Evolutionary conservation across 2,888 invertebrate species (phyloP), one percentile per base, ranked within the genome.

Genomic region (Agrochola circellaris): DNA sequence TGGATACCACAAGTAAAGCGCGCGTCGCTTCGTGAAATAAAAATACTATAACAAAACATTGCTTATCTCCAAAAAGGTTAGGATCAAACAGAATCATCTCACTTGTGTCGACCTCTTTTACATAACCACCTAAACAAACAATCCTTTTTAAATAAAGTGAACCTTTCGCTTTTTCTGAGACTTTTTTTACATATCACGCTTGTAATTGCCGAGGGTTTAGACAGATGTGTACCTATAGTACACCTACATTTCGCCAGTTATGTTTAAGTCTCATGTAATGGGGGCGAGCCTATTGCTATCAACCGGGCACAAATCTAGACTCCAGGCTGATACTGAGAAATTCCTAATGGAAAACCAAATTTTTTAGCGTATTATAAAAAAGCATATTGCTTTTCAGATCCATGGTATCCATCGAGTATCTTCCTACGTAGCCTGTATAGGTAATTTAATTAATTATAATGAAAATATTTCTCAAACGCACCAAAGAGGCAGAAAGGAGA

Each of bases 61-160:
- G 60, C 20, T 61, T 71, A n/a, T 15, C n/a, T 68, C 7, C 51
- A 38, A 73, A 75, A 78, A 70, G 62, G 61, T 62, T 56, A 58
- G n/a, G 34, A 51, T 23, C 64, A 60, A 72, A 82, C 69, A 70
- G 15, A 72, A 82, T 70, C 48, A 66, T 82, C 74, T 83, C 38
- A 70, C 66, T 71, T 85, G 70, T 73, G 65, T 34, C 51, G 51
- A 61, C 64, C 84, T 61, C 30, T 66, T 77, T 83, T 82, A 51
- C 68, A 62, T 73, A 68, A 11, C 61, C 64, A 58, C 83, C 84
- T 88, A 79, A 81, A 75, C 76, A 82, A 84, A 85, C 85, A 78
- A 70, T 66, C 76, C 75, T 75, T 82, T 88, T 81, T 78, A 77
- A 80, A 80, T 81, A 73, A 68, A 83, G 17, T 1, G 17, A 64